These are phyloP conservation scores for Phanerotoma sp. DNA, from an alignment of 2,888 invertebrate species.

Conservation along the genomic window DNA sequence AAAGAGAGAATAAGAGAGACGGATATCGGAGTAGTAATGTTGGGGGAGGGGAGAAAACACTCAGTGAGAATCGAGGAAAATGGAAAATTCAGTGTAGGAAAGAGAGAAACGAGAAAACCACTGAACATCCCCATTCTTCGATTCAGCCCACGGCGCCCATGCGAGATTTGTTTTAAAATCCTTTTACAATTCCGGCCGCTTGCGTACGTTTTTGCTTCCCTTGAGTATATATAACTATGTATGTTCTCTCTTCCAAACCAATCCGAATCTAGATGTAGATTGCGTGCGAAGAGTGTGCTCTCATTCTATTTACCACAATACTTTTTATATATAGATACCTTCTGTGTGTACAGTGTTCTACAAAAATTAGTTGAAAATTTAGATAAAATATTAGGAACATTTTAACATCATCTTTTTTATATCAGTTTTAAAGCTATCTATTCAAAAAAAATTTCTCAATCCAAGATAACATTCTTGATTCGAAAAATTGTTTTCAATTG, in stretches of 20 bases:
- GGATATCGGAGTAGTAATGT: conserved; percentile 1
- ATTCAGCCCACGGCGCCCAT: conserved; percentile 47
- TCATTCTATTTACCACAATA: neutral
- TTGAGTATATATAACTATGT: neutral
- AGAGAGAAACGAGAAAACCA: conserved; percentile 43
- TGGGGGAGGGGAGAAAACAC: conserved; percentile 30
- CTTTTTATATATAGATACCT: conserved; percentile 4
- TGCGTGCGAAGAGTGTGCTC: conserved; percentile 44
- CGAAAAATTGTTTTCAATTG: too few species aligned
- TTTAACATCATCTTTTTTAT: too few species aligned
- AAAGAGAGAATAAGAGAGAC: conserved; percentile 7
- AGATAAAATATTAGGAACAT: too few species aligned
- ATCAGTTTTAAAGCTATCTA: too few species aligned
- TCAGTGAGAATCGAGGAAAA: conserved; percentile 46
- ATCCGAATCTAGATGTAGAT: conserved; percentile 41
- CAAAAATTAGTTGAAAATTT: too few species aligned
- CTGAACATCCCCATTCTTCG: conserved; percentile 52
- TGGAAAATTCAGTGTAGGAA: conserved; percentile 53
- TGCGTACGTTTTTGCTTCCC: conserved; percentile 1
- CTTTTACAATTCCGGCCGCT: conserved; percentile 53
- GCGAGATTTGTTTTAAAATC: conserved; percentile 58
- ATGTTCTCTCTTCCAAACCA: conserved; percentile 12
- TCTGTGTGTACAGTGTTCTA: conserved; percentile 8
- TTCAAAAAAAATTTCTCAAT: too few species aligned
- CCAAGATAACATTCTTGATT: too few species aligned